These are phyloP conservation scores for Apotomis betuletana DNA, from an alignment of 2,888 invertebrate genomes.

Conservation along the genomic window DNA sequence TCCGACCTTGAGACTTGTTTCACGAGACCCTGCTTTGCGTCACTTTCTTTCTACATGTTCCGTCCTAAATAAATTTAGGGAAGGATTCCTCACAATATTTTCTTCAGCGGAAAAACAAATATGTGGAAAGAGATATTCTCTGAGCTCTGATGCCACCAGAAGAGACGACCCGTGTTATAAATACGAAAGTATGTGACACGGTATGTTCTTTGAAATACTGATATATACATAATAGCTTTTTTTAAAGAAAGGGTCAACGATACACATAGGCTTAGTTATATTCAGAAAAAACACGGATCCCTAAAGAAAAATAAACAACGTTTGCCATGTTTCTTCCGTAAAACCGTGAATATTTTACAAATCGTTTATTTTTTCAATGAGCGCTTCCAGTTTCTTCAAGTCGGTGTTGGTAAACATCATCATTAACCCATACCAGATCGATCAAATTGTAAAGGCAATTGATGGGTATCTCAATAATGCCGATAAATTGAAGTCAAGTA, in stretches of 20 bases:
- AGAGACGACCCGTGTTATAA: too few relatives aligned
- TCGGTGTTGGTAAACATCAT: background rate
- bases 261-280: too few relatives aligned
- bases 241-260: too few relatives aligned
- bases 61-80: slow-evolving; percentile 24
- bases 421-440: background rate
- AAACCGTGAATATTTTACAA: too few relatives aligned
- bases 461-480: slow-evolving; percentile 1
- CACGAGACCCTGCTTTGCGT: slow-evolving; percentile 7
- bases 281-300: too few relatives aligned
- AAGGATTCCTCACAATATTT: slow-evolving; percentile 9
- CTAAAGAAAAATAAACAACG: too few relatives aligned
- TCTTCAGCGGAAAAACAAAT: slow-evolving; percentile 6
- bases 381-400: background rate
- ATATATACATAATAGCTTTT: too few relatives aligned
- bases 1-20: slow-evolving; percentile 22
- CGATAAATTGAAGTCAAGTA: background rate
- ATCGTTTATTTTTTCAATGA: too few relatives aligned
- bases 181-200: too few relatives aligned
- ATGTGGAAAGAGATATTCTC: background rate
- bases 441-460: slow-evolving; percentile 6
- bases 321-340: too few relatives aligned
- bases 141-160: background rate
- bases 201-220: too few relatives aligned
- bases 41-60: slow-evolving; percentile 7